phyloP scores from a whole-genome alignment of 2,797 vertebrate genomes.

The Holocentrus rufus region DNA sequence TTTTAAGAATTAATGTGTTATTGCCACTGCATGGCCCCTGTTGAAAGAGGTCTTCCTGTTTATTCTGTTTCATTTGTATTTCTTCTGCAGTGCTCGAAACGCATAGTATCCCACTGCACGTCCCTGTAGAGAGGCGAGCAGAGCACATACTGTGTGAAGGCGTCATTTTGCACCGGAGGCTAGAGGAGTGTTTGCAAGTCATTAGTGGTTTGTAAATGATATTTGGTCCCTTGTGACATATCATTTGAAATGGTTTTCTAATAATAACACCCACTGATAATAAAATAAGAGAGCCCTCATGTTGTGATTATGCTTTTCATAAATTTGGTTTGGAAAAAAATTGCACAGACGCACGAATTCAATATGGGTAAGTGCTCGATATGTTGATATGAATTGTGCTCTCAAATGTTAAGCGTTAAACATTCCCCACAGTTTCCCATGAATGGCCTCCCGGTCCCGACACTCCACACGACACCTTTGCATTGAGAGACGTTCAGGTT shows the following conservation, averaged over 20 bases:
- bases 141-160: conserved; percentile 86
- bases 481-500: conserved; percentile 32
- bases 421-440: conserved; percentile 78
- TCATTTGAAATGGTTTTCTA: conserved; percentile 98
- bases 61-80: conserved; percentile 63
- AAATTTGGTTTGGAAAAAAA: conserved; percentile 81
- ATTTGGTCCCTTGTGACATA: conserved; percentile 99
- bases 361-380: conserved; percentile 75
- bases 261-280: conserved; percentile 98
- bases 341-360: conserved; percentile 86
- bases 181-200: conserved; percentile 96
- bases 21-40: conserved; percentile 65
- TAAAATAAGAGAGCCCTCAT: conserved; percentile 94
- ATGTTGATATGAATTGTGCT: conserved; percentile 79
- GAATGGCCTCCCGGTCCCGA: not conserved
- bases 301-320: conserved; percentile 91
- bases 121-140: conserved; percentile 81
- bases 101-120: conserved; percentile 40
- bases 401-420: conserved; percentile 87
- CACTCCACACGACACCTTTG: conserved; percentile 21
- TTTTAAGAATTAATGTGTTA: conserved; percentile 82
- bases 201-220: conserved; percentile 99
- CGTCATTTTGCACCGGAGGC: conserved; percentile 90
- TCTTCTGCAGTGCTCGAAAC: not conserved
- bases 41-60: conserved; percentile 62